A percentile compares a stretch with the other conserved stretches of the same genome.
These are phyloP conservation scores for Sebastes elongatus DNA, from an alignment of 2,797 vertebrate genomes.

Conservation along the genomic window DNA sequence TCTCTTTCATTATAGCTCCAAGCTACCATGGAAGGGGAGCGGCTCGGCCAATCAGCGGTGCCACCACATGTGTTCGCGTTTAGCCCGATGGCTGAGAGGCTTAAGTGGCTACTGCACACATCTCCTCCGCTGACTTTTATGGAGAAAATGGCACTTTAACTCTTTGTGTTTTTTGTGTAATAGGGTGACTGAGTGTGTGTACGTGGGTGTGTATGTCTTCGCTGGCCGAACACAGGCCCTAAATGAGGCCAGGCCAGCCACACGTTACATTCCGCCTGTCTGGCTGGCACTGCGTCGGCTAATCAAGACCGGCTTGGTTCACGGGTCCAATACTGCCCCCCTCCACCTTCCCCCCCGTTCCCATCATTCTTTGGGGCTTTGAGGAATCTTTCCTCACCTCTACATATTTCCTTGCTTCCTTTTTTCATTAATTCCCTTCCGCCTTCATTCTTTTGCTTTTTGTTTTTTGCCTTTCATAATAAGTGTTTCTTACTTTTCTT, in stretches of 20 bases:
- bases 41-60: slow-evolving; percentile 75
- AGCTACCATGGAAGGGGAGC: slow-evolving; percentile 80
- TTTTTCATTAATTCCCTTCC: slow-evolving; percentile 25
- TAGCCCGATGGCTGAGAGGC: slow-evolving; percentile 80
- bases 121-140: slow-evolving; percentile 82
- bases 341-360: background rate
- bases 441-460: background rate
- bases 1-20: slow-evolving; percentile 85
- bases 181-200: slow-evolving; percentile 39
- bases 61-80: slow-evolving; percentile 85
- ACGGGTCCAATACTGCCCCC: slow-evolving; percentile 33
- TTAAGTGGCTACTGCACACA: slow-evolving; percentile 82
- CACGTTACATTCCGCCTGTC: slow-evolving; percentile 78
- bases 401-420: slow-evolving; percentile 50
- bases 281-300: slow-evolving; percentile 72
- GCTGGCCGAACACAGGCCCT: slow-evolving; percentile 59
- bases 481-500: background rate
- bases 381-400: slow-evolving; percentile 60
- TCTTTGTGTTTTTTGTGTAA: slow-evolving; percentile 68
- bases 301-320: slow-evolving; percentile 77
- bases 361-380: slow-evolving; percentile 60
- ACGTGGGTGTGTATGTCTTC: slow-evolving; percentile 25
- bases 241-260: slow-evolving; percentile 79
- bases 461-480: background rate
- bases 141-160: slow-evolving; percentile 79